These are phyloP conservation scores for Ctenomys sociabilis DNA, from an alignment of 2,113 vertebrate species.

Conservation along the genomic window DNA sequence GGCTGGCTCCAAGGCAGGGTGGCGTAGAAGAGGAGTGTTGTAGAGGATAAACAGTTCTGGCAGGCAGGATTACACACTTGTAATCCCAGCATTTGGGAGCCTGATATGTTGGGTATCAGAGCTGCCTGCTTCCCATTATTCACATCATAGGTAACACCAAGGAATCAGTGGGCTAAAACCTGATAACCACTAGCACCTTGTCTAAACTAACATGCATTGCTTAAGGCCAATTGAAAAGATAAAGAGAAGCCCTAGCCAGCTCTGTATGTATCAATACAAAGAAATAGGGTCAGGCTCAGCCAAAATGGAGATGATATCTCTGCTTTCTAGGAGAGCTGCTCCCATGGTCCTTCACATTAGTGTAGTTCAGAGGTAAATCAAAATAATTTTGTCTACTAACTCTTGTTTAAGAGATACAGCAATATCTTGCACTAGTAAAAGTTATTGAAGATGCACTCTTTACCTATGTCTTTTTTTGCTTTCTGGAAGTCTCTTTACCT, in stretches of 20 bases:
- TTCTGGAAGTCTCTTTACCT: neutral
- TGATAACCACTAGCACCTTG: too few relatives aligned
- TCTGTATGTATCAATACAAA: too few relatives aligned
- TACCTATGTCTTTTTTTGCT: neutral
- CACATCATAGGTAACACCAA: neutral
- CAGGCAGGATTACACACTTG: too few relatives aligned
- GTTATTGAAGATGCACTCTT: conserved; percentile 11
- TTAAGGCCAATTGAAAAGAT: too few relatives aligned
- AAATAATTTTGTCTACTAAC: conserved; percentile 16
- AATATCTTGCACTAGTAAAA: neutral
- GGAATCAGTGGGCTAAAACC: neutral
- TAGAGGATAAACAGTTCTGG: neutral
- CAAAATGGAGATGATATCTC: too few relatives aligned
- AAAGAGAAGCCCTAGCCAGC: too few relatives aligned
- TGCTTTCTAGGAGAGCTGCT: too few relatives aligned
- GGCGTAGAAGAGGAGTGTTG: neutral
- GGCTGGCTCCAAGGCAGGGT: neutral
- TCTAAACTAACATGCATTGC: too few relatives aligned
- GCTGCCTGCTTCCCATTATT: too few relatives aligned
- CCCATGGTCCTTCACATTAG: neutral
- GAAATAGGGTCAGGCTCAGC: too few relatives aligned
- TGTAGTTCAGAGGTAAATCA: conserved; percentile 23
- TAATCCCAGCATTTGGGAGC: too few relatives aligned
- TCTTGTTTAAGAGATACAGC: neutral
- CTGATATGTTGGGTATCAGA: too few relatives aligned